phyloP scores from a whole-genome alignment of 1,140 invertebrate species.

The Philaenus spumarius region DNA sequence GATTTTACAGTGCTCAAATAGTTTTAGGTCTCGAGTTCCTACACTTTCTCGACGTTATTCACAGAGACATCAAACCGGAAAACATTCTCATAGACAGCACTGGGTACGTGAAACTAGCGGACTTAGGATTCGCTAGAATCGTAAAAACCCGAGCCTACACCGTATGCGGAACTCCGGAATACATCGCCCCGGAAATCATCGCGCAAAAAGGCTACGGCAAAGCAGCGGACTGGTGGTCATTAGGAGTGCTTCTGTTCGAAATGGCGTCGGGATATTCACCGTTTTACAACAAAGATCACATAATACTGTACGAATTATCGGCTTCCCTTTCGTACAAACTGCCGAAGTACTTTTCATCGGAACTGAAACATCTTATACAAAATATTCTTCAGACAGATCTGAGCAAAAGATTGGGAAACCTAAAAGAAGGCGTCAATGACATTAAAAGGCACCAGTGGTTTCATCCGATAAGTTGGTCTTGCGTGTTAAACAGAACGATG shows the following conservation, averaged over 20 bases:
- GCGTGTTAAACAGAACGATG: slow-evolving; percentile 27
- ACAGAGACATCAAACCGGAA: slow-evolving; percentile 93
- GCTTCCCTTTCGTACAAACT: slow-evolving; percentile 66
- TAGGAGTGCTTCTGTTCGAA: slow-evolving; percentile 81
- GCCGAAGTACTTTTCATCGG: slow-evolving; percentile 56
- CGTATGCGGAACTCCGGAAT: too few relatives aligned
- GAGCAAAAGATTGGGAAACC: slow-evolving; percentile 81
- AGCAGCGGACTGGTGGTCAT: slow-evolving; percentile 95
- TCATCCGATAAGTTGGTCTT: slow-evolving; percentile 20
- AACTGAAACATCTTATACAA: slow-evolving; percentile 81
- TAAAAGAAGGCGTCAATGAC: slow-evolving; percentile 68
- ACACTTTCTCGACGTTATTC: slow-evolving; percentile 81
- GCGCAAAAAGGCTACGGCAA: slow-evolving; percentile 92
- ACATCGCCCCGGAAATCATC: slow-evolving; percentile 93
- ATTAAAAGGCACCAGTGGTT: slow-evolving; percentile 50
- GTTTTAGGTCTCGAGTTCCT: slow-evolving; percentile 88
- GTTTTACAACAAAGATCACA: slow-evolving; percentile 73
- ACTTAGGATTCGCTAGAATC: slow-evolving; percentile 9
- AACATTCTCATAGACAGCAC: slow-evolving; percentile 75
- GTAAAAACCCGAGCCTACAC: slow-evolving; percentile 64
- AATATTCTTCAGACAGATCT: slow-evolving; percentile 82
- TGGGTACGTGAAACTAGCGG: slow-evolving; percentile 65
- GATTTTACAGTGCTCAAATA: slow-evolving; percentile 92
- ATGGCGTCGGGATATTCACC: slow-evolving; percentile 79
- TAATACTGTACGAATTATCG: slow-evolving; percentile 88